phyloP scores from a whole-genome alignment of 2,113 vertebrate species.

The Nothoprocta perdicaria region DNA sequence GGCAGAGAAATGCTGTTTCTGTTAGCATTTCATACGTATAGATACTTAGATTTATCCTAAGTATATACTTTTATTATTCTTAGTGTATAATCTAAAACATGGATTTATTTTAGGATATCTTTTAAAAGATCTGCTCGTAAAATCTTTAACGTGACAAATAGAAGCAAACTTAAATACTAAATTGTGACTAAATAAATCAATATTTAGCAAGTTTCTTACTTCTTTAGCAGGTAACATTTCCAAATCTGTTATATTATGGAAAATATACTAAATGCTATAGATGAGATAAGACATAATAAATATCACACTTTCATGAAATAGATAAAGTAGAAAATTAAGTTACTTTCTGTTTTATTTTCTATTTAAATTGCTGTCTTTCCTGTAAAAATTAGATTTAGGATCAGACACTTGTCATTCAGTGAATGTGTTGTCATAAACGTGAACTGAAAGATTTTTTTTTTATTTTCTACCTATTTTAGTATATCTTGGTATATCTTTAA shows the following conservation, averaged over 20 bases:
- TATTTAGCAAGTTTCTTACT: not conserved
- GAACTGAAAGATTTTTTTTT: not conserved
- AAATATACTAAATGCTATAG: not conserved
- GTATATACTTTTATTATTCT: not conserved
- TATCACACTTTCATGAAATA: not conserved
- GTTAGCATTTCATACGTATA: not conserved
- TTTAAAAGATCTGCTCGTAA: not conserved
- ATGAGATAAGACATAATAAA: not conserved
- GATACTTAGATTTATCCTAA: not conserved
- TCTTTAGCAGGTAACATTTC: not conserved
- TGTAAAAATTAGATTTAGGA: not conserved
- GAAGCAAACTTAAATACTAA: not conserved
- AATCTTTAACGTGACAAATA: not conserved
- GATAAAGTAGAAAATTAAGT: not conserved
- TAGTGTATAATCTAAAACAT: not conserved
- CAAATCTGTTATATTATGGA: not conserved
- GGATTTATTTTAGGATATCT: not conserved
- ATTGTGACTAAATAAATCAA: not conserved
- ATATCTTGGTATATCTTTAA: not conserved
- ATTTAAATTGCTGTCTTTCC: not conserved
- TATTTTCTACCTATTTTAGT: not conserved
- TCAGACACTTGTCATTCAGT: not conserved
- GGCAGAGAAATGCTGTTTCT: not conserved
- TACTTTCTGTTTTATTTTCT: not conserved
- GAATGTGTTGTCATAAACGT: not conserved